Evolutionary conservation across 2,888 invertebrate genomes (phyloP).

Genomic region (Latheticus oryzae): DNA sequence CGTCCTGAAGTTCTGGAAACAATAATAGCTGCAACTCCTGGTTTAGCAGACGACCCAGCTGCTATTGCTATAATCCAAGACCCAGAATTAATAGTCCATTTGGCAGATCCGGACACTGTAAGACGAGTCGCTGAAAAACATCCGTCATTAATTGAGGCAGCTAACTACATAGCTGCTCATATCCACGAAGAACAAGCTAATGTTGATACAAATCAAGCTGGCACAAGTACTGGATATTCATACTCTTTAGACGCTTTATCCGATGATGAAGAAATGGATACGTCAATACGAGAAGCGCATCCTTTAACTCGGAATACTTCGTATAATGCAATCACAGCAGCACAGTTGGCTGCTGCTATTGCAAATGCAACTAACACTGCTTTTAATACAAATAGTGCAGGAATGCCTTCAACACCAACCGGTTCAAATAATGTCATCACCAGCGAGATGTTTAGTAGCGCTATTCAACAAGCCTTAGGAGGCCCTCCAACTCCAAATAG

Average conservation of each 20-base stretch:
- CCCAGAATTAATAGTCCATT: conserved; percentile 78
- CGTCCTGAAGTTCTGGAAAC: conserved; percentile 72
- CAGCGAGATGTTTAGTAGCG: conserved; percentile 83
- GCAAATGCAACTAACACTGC: conserved; percentile 69
- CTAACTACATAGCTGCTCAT: conserved; percentile 74
- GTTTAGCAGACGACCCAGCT: conserved; percentile 76
- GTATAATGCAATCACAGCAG: conserved; percentile 74
- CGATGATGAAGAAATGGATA: conserved; percentile 71
- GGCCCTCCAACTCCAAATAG: conserved; percentile 37
- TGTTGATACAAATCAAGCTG: conserved; percentile 67
- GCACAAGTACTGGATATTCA: conserved; percentile 66
- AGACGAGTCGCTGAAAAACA: conserved; percentile 76
- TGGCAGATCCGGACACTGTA: conserved; percentile 76
- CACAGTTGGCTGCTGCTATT: conserved; percentile 80
- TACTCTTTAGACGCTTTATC: conserved; percentile 69
- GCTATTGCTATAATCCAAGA: conserved; percentile 82
- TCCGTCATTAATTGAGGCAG: conserved; percentile 77
- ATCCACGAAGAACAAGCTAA: conserved; percentile 67
- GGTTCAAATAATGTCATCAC: conserved; percentile 70
- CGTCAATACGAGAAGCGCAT: conserved; percentile 59
- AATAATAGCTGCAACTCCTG: conserved; percentile 77
- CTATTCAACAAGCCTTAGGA: conserved; percentile 77
- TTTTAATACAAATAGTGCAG: conserved; percentile 54
- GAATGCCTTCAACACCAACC: conserved; percentile 46
- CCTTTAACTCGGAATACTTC: conserved; percentile 60